phyloP scores from a whole-genome alignment of 2,888 invertebrate species.

The Aproaerema taeniolella region DNA sequence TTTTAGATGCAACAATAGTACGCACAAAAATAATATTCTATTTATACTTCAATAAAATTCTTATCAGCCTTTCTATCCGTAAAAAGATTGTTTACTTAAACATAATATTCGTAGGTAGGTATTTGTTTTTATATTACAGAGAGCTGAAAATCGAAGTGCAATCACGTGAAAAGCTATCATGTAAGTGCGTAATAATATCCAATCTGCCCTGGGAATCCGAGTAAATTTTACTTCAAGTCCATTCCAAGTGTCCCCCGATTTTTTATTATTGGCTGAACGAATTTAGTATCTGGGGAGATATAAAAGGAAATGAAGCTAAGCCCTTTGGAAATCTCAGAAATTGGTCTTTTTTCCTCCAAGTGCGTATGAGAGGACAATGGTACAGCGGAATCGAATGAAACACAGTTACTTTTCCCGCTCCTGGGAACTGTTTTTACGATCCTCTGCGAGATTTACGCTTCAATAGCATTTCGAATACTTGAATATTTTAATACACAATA shows the following conservation, averaged over 20 bases:
- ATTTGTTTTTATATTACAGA: no score
- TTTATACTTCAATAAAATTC: no score
- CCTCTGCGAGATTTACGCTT: constrained; percentile 61
- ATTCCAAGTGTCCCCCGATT: constrained; percentile 64
- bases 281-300: constrained; percentile 76
- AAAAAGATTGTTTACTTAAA: no score
- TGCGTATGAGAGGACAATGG: constrained; percentile 72
- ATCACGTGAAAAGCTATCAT: constrained; percentile 14
- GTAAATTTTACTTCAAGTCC: constrained; percentile 65
- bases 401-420: constrained; percentile 56
- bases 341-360: constrained; percentile 66
- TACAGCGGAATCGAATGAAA: constrained; percentile 58
- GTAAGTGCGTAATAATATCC: constrained; percentile 54
- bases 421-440: constrained; percentile 68
- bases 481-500: constrained; percentile 56
- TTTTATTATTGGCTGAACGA: constrained; percentile 75
- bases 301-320: constrained; percentile 77
- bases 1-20: no score
- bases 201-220: constrained; percentile 48
- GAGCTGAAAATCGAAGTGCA: no score
- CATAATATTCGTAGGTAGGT: no score
- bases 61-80: no score
- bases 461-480: constrained; percentile 50
- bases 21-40: no score
- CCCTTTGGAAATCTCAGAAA: constrained; percentile 76